Base-by-base conservation (phyloP, 2,797 vertebrate genomes). In the Phataginus tetradactyla region DNA sequence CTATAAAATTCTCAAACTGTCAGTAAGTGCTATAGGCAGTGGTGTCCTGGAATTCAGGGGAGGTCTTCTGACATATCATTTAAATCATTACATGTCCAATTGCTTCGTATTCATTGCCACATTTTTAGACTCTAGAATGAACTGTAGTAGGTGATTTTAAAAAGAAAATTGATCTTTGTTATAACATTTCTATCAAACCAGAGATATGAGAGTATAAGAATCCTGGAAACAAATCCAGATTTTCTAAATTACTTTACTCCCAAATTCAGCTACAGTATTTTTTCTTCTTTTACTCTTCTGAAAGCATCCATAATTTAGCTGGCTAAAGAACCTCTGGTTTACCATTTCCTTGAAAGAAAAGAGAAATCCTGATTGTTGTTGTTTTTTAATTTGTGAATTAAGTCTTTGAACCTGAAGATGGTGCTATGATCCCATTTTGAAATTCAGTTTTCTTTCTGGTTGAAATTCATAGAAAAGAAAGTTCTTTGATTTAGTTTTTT, bases 381-480 rank as follows among this genome's bases (percentile, higher is more conserved):
- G 10, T 45, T 45, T 45, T 45, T 45, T 45, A 11, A 61, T 66
- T 7, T 93, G 13, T 81, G 55, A 79, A 85, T 91, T 93, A 64
- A 84, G 18, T 81, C 11, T 86, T 96, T 42, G 45, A 96, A 72
- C 96, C 88, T 97, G 93, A 79, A 98, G 98, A 71, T 98, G 98
- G 98, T 85, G 96, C 96, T 97, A 88, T 97, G 21, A 81, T 87
- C 18, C 66, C 85, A 91, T 83, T 83, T 77, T 80, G 21, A 83
- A 95, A 83, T 89, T 68, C 7, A 57, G 57, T 29, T 93, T 90
- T 66, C 11, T 29, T 87, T 94, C 79, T 68, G 66, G 20, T 64
- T 84, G 84, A 88, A 91, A 94, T 83, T 69, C 53, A 14, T 7
- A 75, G 78, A 53, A 11, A 53, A 84, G 79, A 83, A 79, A 53